These are phyloP conservation scores for Bathynomus jamesi DNA, from an alignment of 1,140 invertebrate species.

Conservation along the genomic window DNA sequence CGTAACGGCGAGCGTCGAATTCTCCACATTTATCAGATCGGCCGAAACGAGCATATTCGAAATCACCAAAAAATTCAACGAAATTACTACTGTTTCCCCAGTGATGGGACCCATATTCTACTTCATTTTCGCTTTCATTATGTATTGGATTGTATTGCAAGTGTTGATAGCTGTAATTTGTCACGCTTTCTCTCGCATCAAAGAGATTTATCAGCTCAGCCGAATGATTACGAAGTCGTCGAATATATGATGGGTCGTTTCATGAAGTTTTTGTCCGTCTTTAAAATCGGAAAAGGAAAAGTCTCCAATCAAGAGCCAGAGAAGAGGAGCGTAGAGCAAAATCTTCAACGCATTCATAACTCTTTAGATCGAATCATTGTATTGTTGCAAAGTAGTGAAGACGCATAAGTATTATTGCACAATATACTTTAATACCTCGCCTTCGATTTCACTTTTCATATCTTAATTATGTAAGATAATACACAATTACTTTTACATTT, in stretches of 20 bases:
- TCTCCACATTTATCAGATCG: conserved; percentile 27
- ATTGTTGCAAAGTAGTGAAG: not conserved
- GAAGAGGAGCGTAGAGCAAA: not conserved
- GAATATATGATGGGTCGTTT: conserved; percentile 25
- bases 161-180: conserved; percentile 35
- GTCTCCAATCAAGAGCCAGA: not conserved
- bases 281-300: not conserved
- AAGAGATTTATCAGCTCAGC: conserved; percentile 20
- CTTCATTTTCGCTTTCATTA: conserved; percentile 28
- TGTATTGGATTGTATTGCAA: conserved; percentile 33
- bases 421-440: no score
- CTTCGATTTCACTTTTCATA: no score
- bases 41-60: conserved; percentile 26
- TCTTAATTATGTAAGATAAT: no score
- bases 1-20: conserved; percentile 19
- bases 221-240: conserved; percentile 34
- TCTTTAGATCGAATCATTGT: not conserved
- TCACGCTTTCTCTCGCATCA: conserved; percentile 24
- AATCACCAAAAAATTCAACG: conserved; percentile 30
- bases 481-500: conserved; percentile 34
- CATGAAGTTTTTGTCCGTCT: not conserved
- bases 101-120: conserved; percentile 31
- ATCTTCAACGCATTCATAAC: not conserved
- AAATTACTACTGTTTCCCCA: conserved; percentile 10
- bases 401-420: no score